Conservation (phyloP, 2,113 vertebrate genomes). For the Apteryx owenii region DNA sequence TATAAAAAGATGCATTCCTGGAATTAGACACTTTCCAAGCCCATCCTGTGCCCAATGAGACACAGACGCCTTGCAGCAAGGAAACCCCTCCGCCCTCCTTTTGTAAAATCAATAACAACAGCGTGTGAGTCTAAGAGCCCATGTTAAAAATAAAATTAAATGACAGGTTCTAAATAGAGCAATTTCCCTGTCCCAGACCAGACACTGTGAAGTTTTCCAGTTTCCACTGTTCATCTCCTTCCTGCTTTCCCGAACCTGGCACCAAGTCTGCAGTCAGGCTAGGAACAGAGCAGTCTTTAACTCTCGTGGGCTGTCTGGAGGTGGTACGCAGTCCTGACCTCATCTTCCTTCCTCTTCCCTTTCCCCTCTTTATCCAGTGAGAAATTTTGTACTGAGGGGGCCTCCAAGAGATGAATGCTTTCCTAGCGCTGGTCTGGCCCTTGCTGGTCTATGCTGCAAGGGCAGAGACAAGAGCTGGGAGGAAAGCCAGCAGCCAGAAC, state of each 20-base stretch:
- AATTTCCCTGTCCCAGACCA: neutral
- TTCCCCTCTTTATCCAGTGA: neutral
- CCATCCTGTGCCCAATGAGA: neutral
- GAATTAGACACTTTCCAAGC: neutral
- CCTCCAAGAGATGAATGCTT: neutral
- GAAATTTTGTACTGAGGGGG: neutral
- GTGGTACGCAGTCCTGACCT: neutral
- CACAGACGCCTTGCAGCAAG: neutral
- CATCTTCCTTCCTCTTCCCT: neutral
- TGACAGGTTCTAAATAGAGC: neutral
- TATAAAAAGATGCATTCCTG: slow-evolving; percentile 33
- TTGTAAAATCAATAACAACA: neutral
- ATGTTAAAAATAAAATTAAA: neutral
- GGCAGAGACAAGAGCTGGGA: neutral
- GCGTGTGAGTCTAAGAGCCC: neutral
- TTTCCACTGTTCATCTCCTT: neutral
- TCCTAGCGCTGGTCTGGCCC: neutral
- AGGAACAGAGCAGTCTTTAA: neutral
- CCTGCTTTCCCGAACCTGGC: neutral
- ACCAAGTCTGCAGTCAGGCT: fast-evolving
- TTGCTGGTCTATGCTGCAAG: neutral
- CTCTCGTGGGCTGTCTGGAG: neutral
- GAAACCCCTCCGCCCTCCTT: neutral
- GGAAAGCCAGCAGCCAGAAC: fast-evolving
- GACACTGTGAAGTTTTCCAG: neutral